A percentile compares a stretch with the other conserved stretches of the same genome.
phyloP scores from a whole-genome alignment of 1,140 invertebrate genomes.

The Musca domestica region DNA sequence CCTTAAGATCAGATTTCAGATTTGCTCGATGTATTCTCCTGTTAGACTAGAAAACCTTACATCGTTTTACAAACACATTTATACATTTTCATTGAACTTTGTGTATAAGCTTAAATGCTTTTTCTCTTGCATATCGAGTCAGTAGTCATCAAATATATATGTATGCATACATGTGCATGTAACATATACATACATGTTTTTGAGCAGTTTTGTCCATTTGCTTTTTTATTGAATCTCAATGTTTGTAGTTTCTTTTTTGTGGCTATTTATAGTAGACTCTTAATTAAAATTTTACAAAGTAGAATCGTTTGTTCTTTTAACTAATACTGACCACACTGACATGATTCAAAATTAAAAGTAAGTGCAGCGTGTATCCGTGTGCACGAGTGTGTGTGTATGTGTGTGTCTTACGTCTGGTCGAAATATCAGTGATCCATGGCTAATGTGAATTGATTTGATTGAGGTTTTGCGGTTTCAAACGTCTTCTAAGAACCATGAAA shows the following conservation, averaged over 20 bases:
- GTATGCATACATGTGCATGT: background rate
- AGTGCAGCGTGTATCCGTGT: background rate
- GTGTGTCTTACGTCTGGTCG: background rate
- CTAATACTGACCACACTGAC: slow-evolving; percentile 4
- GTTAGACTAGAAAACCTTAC: too few relatives aligned
- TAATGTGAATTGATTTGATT: slow-evolving; percentile 11
- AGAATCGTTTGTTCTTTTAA: background rate
- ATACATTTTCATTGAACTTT: too few relatives aligned
- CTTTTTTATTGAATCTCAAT: background rate
- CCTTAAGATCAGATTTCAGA: too few relatives aligned
- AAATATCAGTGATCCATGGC: background rate
- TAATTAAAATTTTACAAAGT: slow-evolving; percentile 14
- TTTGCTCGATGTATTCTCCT: too few relatives aligned
- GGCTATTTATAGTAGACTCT: slow-evolving; percentile 3
- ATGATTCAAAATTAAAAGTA: slow-evolving; percentile 1
- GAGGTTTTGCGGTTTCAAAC: slow-evolving; percentile 4
- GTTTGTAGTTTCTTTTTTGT: too few relatives aligned
- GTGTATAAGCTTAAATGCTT: too few relatives aligned
- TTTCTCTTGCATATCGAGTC: background rate
- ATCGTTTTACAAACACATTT: too few relatives aligned
- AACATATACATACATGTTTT: background rate
- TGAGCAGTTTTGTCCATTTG: too few relatives aligned
- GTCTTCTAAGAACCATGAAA: too few relatives aligned
- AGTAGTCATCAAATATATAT: background rate
- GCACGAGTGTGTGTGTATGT: background rate